Base-by-base conservation (phyloP, 2,888 invertebrate genomes). In the Drosophila infuscata region DNA sequence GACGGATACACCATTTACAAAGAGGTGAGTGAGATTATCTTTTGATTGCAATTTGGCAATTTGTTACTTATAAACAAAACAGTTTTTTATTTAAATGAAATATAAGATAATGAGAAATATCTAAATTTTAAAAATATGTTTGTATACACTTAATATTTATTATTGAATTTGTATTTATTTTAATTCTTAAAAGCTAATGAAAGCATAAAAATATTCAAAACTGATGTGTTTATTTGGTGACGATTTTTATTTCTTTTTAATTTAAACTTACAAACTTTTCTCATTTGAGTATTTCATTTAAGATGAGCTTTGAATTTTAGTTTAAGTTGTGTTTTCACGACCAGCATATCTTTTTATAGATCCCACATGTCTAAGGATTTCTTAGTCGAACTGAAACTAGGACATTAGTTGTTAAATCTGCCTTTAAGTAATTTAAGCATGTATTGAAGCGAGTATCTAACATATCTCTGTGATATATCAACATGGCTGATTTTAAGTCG, bases 1-100 rank as follows among this genome's bases (percentile, higher is more conserved):
- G 93, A 93, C 77, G 92, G 89, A 6, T 91, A 85, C 64, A 91
- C 93, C 8, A 86, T 93, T 58, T 93, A 93, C 60, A 93, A 92
- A 73, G 92, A 93, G 92, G 93, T 93, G 53, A 82, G 89, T 63
- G 7, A 41, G 12, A 30, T 7, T 46, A 15, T 20, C 15, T 46
- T 2, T 3, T 46, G 0, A n/a, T 11, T 41, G 20, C 20, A 25
- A 25, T 41, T 41, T 4, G 5, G 1, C 41, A 41, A 9, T 9
- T 41, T 20, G 25, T 25, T 7, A 12, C 12, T 12, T 20, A 6
- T 20, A 46, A 46, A 1, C 36, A 6, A 36, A 36, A 15, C 36
- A 17, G 36, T 36, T 36, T 36, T 30, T 17, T 36, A 6, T 15
- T 15, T 15, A 36, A 15, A 36, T 6, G 15, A 15, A 36, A 36